phyloP scores from a whole-genome alignment of 1,140 invertebrate species.

The Cydia amplana region DNA sequence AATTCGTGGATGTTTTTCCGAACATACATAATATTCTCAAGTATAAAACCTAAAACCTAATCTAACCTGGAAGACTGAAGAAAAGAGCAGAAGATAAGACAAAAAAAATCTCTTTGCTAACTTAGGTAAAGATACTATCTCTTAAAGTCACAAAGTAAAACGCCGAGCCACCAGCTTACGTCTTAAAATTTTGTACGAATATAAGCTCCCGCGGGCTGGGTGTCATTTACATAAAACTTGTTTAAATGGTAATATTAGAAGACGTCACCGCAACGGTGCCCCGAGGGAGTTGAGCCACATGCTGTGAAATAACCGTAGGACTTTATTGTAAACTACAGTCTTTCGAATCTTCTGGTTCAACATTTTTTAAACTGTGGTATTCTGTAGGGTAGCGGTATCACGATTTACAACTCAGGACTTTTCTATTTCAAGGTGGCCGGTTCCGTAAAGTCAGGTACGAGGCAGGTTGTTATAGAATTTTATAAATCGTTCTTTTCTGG shows the following conservation, averaged over 20 bases:
- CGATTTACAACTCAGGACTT: constrained; percentile 49
- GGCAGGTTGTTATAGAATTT: constrained; percentile 38
- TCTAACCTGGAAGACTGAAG: background rate
- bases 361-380: constrained; percentile 45
- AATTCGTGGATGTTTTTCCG: no score
- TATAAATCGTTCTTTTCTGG: constrained; percentile 15
- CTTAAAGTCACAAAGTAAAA: constrained; percentile 68
- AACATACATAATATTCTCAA: no score
- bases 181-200: constrained; percentile 68
- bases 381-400: constrained; percentile 38
- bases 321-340: constrained; percentile 40
- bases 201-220: constrained; percentile 65
- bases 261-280: constrained; percentile 64
- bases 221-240: constrained; percentile 78
- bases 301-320: constrained; percentile 32
- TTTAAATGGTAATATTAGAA: constrained; percentile 80
- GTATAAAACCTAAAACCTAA: background rate
- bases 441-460: constrained; percentile 46
- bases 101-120: background rate
- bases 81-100: background rate
- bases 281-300: constrained; percentile 50
- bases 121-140: constrained; percentile 36
- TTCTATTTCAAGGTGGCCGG: constrained; percentile 55
- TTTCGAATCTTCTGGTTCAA: constrained; percentile 9
- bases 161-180: constrained; percentile 36